Percentiles rank a stretch among this genome's conserved stretches.
Conservation (phyloP, 2,113 vertebrate genomes). For the Scophthalmus maximus region DNA sequence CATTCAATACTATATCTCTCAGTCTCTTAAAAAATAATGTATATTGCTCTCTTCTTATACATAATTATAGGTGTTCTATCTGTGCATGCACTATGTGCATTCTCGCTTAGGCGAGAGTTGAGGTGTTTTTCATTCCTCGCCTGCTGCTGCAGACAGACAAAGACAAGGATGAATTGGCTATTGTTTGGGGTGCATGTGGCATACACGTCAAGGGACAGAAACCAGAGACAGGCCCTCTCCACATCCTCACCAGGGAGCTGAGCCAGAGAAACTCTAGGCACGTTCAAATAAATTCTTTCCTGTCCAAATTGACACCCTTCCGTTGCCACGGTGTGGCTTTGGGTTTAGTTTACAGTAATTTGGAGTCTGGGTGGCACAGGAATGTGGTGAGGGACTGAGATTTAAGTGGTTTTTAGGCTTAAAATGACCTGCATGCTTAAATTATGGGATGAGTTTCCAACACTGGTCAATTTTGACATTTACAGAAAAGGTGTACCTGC, state of each 20-base stretch:
- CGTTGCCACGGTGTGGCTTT: conserved; percentile 67
- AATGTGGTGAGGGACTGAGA: conserved; percentile 65
- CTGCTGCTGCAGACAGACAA: conserved; percentile 55
- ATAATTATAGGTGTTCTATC: too few relatives aligned
- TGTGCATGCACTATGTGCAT: neutral
- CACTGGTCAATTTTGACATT: conserved; percentile 50
- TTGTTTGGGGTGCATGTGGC: conserved; percentile 77
- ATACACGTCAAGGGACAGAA: conserved; percentile 63
- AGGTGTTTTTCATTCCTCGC: conserved; percentile 39
- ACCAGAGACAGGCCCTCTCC: conserved; percentile 69
- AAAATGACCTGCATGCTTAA: conserved; percentile 62
- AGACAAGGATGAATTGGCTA: conserved; percentile 72
- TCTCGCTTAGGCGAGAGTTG: conserved; percentile 5
- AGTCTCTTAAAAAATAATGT: neutral
- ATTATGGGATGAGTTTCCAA: conserved; percentile 47
- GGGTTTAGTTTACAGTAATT: conserved; percentile 77
- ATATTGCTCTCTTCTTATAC: neutral
- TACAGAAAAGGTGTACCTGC: conserved; percentile 48
- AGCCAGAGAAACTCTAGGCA: conserved; percentile 74
- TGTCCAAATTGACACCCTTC: conserved; percentile 78
- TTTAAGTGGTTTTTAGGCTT: conserved; percentile 56
- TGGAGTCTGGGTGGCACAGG: conserved; percentile 77
- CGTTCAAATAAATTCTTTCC: conserved; percentile 81
- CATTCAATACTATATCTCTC: neutral
- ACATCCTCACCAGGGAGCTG: conserved; percentile 70